Base-by-base conservation (phyloP, 2,797 vertebrate genomes). In the Gouania willdenowi region DNA sequence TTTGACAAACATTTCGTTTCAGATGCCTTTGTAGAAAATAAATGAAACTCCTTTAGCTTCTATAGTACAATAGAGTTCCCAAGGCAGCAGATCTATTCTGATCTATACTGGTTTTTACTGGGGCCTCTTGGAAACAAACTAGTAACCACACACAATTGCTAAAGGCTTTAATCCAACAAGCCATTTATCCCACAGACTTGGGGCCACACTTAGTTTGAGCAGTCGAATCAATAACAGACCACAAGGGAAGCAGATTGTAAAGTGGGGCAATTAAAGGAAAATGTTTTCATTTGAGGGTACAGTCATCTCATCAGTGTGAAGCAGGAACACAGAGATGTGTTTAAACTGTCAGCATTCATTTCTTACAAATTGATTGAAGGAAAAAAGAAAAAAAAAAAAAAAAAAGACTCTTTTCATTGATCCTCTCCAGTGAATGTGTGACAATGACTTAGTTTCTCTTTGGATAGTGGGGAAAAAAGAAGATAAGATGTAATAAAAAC, bases 151-250 rank as follows among this genome's bases (percentile, higher is more conserved):
- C 37, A 44, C 38, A 44, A 4, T 27, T 34, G 46, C 48, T 13
- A 24, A 41, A 49, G 54, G 52, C 22, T 53, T 74, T 83, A 83
- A 81, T 82, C 78, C 77, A 72, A 66, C 78, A 79, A 81, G 66
- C 77, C 56, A 75, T 76, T 83, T 70, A 79, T 76, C 67, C n/a
- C 65, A 62, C 16, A 24, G 54, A 71, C 53, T 49, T 50, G 55
- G 62, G 72, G 49, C 51, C 14, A 24, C 71, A 74, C 61, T 73
- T 75, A 71, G 73, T 67, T 75, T 79, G 46, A 75, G 57, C 51
- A 54, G 67, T 50, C 67, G 55, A 75, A 83, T 82, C 80, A 66
- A 83, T 79, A 75, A 66, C 51, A 57, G 39, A 35, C 45, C 67
- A 64, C 67, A 36, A 47, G 74, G 65, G 71, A 70, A 37, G 10